Conservation (phyloP, 2,113 vertebrate species). For the Narcine bancroftii region DNA sequence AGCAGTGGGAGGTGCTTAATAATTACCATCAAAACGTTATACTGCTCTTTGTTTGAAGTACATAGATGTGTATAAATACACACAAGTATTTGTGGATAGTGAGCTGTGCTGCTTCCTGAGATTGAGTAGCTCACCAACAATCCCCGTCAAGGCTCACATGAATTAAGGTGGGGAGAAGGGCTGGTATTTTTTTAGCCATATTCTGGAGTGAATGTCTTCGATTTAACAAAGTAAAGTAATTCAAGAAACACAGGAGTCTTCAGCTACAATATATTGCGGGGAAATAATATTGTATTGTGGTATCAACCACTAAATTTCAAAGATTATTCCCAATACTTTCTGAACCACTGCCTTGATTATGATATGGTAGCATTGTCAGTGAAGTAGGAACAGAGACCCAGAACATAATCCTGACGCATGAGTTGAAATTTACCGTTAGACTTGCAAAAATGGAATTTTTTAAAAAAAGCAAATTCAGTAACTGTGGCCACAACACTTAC, state of each 20-base stretch:
- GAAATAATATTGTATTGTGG: background rate
- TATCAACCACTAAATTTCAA: background rate
- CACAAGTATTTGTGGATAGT: background rate
- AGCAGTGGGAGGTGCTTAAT: background rate
- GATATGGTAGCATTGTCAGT: no score
- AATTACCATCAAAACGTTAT: background rate
- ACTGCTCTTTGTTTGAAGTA: background rate
- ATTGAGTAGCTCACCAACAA: background rate
- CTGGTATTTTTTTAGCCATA: background rate
- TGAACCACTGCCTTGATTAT: background rate
- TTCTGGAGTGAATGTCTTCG: background rate
- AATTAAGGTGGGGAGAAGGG: background rate
- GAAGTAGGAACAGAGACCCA: no score
- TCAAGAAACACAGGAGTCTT: background rate
- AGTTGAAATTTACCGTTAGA: no score
- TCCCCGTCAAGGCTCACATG: background rate
- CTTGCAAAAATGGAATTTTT: no score
- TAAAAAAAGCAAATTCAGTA: no score
- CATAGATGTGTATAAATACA: no score
- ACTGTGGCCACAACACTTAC: no score
- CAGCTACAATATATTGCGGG: background rate
- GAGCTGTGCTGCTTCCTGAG: background rate
- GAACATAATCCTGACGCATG: no score
- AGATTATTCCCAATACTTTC: background rate
- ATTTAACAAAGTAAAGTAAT: background rate